Conservation (phyloP, 2,888 invertebrate genomes). For the Leptura quadrifasciata region DNA sequence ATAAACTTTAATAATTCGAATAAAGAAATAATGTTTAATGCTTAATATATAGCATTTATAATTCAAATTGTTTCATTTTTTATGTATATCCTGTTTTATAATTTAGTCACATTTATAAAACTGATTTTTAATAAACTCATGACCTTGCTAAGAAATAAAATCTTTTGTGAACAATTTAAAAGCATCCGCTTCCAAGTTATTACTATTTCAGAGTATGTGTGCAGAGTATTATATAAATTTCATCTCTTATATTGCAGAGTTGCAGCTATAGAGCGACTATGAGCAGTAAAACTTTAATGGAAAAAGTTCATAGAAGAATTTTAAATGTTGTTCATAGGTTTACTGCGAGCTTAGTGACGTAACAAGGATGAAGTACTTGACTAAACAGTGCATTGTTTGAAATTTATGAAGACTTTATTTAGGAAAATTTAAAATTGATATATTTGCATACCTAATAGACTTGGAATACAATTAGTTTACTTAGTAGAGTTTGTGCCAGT, state of each 20-base stretch:
- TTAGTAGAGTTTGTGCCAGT: no score
- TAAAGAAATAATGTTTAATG: no score
- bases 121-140: no score
- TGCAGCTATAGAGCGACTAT: neutral
- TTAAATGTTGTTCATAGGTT: constrained; percentile 7
- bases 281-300: constrained; percentile 4
- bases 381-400: neutral
- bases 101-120: no score
- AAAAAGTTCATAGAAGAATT: constrained; percentile 7
- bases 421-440: neutral
- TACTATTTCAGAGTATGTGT: neutral
- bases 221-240: neutral
- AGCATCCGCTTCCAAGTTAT: neutral
- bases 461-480: no score
- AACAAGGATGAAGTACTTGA: neutral
- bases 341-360: neutral
- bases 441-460: neutral
- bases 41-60: no score
- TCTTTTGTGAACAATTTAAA: neutral
- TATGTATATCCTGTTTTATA: no score
- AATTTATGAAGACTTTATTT: neutral
- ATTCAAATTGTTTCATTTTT: no score
- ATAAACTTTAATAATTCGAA: no score
- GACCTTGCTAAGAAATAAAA: neutral
- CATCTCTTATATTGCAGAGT: constrained; percentile 1